Evolutionary conservation across 2,797 vertebrate species (phyloP), one percentile per base, ranked within the genome.

Genomic region (Momotus momota): DNA sequence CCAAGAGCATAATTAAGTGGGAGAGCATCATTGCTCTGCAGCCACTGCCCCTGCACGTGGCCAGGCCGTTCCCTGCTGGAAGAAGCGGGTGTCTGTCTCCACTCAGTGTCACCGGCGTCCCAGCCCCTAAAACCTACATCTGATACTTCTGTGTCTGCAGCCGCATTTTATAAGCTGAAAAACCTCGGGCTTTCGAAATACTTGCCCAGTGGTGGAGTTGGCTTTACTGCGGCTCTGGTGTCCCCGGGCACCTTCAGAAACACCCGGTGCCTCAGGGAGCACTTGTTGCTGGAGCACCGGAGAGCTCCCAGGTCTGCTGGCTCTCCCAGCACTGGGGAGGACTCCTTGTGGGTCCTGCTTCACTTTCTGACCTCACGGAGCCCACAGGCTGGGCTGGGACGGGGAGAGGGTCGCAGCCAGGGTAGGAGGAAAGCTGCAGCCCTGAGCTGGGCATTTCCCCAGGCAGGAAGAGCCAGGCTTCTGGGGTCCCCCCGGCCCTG

Each of bases 131-230:
- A 81, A 11, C 52, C 45, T 67, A 79, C 83, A 86, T 72, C 20
- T 0, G 0, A 4, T 74, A 33, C 41, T 81, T 77, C 57, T 71
- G 46, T 73, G 54, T 81, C 92, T 77, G 62, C 60, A 86, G 31
- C 33, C 41, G 73, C 16, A 46, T 90, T 90, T 69, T 51, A 43
- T 58, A 89, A 93, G 58, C 51, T 74, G 14, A 46, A 67, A 90
- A 86, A 57, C 27, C 45, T 79, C 31, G 22, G 51, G 22, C 70
- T 93, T 72, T 87, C 60, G 52, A 81, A 79, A 49, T 41, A n/a
- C 54, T 82, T 67, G 51, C 33, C 38, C 12, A 62, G 64, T 5
- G 1, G 52, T 31, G 10, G 40, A 62, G 38, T 18, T 82, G 45
- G 71, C 49, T 91, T 84, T 70, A 18, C 49, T 35, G 74, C 21